These are phyloP conservation scores for Thripadectes ignobilis DNA, from an alignment of 2,797 vertebrate genomes.

Conservation along the genomic window DNA sequence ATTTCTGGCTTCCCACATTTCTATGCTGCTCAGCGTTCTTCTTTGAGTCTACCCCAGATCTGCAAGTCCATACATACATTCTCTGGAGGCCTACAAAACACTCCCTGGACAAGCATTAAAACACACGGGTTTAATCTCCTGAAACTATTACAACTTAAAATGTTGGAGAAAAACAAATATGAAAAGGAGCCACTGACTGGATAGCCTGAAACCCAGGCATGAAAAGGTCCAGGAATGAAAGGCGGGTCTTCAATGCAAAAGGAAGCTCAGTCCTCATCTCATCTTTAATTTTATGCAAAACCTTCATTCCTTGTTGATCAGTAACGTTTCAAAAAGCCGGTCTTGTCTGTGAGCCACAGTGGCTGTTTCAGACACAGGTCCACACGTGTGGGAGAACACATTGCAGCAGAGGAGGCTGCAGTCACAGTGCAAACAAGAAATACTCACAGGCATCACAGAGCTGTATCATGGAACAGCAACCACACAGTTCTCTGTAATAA, in stretches of 20 bases:
- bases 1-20: background rate
- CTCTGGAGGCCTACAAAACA: background rate
- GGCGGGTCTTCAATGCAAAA: background rate
- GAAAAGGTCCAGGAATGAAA: background rate
- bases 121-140: background rate
- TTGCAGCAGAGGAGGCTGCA: background rate
- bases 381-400: accelerated
- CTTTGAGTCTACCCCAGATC: background rate
- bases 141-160: background rate
- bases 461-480: background rate
- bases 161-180: background rate
- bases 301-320: background rate
- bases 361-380: background rate
- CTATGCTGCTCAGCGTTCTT: background rate
- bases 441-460: background rate
- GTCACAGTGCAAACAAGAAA: background rate
- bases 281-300: background rate
- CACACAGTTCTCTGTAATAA: background rate
- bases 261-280: background rate
- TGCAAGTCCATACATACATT: background rate
- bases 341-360: background rate
- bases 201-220: background rate
- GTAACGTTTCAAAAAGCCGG: background rate
- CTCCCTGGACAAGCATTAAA: background rate
- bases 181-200: background rate